phyloP scores from a whole-genome alignment of 2,888 invertebrate genomes.

The Megalurothrips usitatus region DNA sequence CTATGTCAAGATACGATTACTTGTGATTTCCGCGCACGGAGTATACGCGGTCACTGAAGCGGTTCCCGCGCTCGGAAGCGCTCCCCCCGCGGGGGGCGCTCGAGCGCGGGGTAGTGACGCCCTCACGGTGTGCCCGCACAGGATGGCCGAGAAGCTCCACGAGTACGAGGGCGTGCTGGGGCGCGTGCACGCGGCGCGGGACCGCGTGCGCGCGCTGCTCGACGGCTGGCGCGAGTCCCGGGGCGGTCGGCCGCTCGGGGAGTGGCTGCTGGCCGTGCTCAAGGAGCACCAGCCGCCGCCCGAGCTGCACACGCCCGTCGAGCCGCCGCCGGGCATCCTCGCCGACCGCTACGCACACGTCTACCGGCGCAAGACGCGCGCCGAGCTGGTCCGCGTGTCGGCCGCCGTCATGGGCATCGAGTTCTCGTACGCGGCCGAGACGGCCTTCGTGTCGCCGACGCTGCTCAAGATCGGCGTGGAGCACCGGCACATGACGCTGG shows the following conservation, averaged over 20 bases:
- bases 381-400: slow-evolving; percentile 79
- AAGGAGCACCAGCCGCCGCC: slow-evolving; percentile 27
- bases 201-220: slow-evolving; percentile 60
- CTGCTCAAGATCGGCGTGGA: slow-evolving; percentile 87
- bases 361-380: slow-evolving; percentile 68
- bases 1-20: too few species aligned
- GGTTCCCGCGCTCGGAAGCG: not conserved
- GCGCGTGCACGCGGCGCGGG: slow-evolving; percentile 62
- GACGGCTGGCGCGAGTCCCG: slow-evolving; percentile 57
- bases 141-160: slow-evolving; percentile 71
- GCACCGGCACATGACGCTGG: slow-evolving; percentile 89
- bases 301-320: slow-evolving; percentile 35
- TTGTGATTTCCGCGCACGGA: too few species aligned
- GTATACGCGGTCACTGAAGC: too few species aligned
- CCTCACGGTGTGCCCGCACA: not conserved
- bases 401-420: slow-evolving; percentile 97
- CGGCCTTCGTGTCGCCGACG: slow-evolving; percentile 93
- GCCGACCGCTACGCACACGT: slow-evolving; percentile 57
- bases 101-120: not conserved
- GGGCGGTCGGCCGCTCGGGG: slow-evolving; percentile 46
- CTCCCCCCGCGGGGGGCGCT: not conserved
- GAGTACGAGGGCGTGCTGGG: slow-evolving; percentile 74
- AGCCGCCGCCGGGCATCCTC: slow-evolving; percentile 43
- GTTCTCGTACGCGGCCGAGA: slow-evolving; percentile 95
- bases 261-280: not conserved